These are phyloP conservation scores for Oncopodura yosiiana DNA, from an alignment of 1,140 invertebrate genomes.

Conservation along the genomic window DNA sequence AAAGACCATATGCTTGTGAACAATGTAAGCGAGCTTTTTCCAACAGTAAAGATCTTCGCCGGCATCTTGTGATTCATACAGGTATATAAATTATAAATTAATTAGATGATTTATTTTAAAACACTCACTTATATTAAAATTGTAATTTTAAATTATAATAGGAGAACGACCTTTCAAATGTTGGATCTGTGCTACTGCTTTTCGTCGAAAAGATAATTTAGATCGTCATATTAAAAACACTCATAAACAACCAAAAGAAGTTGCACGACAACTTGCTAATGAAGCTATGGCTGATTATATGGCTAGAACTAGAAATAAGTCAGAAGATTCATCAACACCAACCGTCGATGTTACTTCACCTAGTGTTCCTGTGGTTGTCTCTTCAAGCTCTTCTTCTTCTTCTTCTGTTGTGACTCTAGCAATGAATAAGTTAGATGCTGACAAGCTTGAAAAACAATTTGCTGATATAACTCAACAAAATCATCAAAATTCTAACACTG, in stretches of 20 bases:
- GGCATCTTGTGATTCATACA: constrained; percentile 46
- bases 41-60: constrained; percentile 46
- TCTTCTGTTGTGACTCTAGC: too few relatives aligned
- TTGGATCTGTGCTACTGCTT: constrained; percentile 48
- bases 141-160: constrained; percentile 20
- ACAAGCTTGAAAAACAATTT: not conserved
- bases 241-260: constrained; percentile 44
- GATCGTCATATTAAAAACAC: constrained; percentile 53
- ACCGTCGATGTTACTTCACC: not conserved
- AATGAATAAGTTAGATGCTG: too few relatives aligned
- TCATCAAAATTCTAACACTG: not conserved
- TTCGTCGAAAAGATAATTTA: constrained; percentile 54
- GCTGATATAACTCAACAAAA: not conserved
- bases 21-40: constrained; percentile 47
- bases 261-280: constrained; percentile 24
- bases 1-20: constrained; percentile 43
- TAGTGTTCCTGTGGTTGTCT: not conserved
- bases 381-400: not conserved
- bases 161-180: constrained; percentile 50
- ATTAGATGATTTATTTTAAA: not conserved
- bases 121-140: not conserved
- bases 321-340: not conserved
- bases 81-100: constrained; percentile 38
- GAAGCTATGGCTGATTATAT: constrained; percentile 22
- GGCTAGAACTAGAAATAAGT: not conserved